phyloP scores from a whole-genome alignment of 53 echinoderm and acorn worm genomes.

The Echinarachnius parma region DNA sequence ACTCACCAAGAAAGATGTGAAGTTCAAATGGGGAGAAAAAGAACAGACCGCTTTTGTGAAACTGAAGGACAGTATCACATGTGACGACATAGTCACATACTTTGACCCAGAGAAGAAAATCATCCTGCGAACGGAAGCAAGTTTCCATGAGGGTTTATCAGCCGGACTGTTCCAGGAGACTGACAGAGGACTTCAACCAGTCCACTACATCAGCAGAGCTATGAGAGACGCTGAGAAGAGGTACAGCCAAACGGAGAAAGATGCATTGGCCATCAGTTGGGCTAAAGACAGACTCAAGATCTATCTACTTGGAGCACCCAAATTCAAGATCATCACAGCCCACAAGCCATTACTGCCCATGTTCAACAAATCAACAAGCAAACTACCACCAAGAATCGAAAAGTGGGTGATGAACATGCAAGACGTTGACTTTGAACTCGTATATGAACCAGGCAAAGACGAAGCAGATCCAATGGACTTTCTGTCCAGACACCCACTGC shows the following conservation, averaged over 20 bases:
- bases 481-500: slow-evolving; percentile 52
- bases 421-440: slow-evolving; percentile 41
- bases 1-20: slow-evolving; percentile 42
- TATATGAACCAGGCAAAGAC: slow-evolving; percentile 46
- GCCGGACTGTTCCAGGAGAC: slow-evolving; percentile 47
- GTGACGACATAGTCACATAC: slow-evolving; percentile 25
- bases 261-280: slow-evolving; percentile 38
- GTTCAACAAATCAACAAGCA: slow-evolving; percentile 44
- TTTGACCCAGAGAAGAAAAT: slow-evolving; percentile 40
- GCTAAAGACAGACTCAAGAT: slow-evolving; percentile 34
- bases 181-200: slow-evolving; percentile 35
- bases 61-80: slow-evolving; percentile 41
- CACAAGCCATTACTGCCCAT: slow-evolving; percentile 22
- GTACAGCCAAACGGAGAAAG: slow-evolving; percentile 43
- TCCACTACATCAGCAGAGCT: slow-evolving; percentile 39
- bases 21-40: slow-evolving; percentile 25
- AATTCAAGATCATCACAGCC: slow-evolving; percentile 29
- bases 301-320: slow-evolving; percentile 32
- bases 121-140: slow-evolving; percentile 43
- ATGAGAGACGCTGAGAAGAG: slow-evolving; percentile 36
- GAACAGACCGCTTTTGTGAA: slow-evolving; percentile 11
- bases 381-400: slow-evolving; percentile 48
- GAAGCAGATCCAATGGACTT: slow-evolving; percentile 51
- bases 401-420: slow-evolving; percentile 49
- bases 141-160: slow-evolving; percentile 36